Percentiles rank a stretch among this genome's conserved stretches.
Evolutionary conservation across 2,113 vertebrate genomes (phyloP).

Genomic region (Aegithalos caudatus): DNA sequence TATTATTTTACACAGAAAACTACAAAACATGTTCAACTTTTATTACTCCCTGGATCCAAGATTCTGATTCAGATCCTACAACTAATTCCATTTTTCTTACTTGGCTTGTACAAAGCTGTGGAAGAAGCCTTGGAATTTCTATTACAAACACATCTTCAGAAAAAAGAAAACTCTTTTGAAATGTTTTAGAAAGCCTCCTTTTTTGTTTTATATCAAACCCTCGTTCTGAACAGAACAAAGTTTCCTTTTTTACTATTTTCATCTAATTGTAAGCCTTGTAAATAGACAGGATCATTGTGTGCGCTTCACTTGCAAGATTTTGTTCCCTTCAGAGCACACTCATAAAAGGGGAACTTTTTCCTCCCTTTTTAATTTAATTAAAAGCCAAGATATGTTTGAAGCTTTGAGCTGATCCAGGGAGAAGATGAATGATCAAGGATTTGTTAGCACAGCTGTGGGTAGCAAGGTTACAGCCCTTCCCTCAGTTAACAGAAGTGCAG

Average conservation of each 20-base stretch:
- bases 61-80: not conserved
- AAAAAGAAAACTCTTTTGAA: not conserved
- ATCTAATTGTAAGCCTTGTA: constrained; percentile 43
- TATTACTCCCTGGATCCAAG: not conserved
- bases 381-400: constrained; percentile 42
- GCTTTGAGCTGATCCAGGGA: constrained; percentile 59
- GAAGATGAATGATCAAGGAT: constrained; percentile 53
- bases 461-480: not conserved
- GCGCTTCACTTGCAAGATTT: not conserved
- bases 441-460: constrained; percentile 41
- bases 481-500: not conserved
- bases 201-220: constrained; percentile 55
- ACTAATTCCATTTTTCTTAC: not conserved
- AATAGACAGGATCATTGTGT: constrained; percentile 55
- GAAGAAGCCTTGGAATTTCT: not conserved
- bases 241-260: constrained; percentile 53
- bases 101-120: not conserved
- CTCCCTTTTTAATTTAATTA: constrained; percentile 70
- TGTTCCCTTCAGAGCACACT: constrained; percentile 23
- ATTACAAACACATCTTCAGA: not conserved
- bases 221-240: constrained; percentile 49
- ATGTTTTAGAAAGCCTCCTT: constrained; percentile 39
- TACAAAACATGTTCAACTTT: not conserved
- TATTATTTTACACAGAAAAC: not conserved
- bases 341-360: constrained; percentile 53